Evolutionary conservation across 2,888 invertebrate species (phyloP).

Genomic region (Rhodophaea formosa): DNA sequence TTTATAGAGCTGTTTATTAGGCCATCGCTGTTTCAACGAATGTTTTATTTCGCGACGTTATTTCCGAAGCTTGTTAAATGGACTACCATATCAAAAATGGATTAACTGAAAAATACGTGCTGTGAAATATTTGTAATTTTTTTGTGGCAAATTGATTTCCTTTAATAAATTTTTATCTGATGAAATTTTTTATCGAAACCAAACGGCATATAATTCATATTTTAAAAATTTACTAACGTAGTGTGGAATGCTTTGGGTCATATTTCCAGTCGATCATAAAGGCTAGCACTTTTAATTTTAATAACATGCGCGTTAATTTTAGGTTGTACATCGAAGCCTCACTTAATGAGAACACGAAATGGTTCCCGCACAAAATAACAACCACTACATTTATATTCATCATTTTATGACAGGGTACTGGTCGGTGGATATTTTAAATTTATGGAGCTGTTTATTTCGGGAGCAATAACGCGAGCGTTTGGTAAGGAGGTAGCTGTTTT

Average conservation of each 20-base stretch:
- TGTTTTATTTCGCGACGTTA: conserved; percentile 16
- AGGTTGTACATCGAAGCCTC: conserved; percentile 58
- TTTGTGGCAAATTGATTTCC: too few species aligned
- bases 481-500: not conserved
- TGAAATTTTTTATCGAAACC: too few species aligned
- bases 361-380: conserved; percentile 56
- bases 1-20: not conserved
- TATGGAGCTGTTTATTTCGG: conserved; percentile 32
- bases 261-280: too few species aligned
- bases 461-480: conserved; percentile 15
- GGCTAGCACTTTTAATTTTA: too few species aligned
- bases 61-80: not conserved
- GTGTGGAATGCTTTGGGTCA: too few species aligned
- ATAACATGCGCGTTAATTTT: too few species aligned
- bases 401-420: conserved; percentile 53
- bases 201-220: too few species aligned
- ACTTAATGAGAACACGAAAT: conserved; percentile 56
- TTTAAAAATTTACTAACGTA: too few species aligned
- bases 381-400: conserved; percentile 59
- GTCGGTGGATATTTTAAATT: conserved; percentile 55
- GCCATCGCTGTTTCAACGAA: conserved; percentile 3
- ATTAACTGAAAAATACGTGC: too few species aligned
- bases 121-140: too few species aligned
- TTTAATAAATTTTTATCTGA: too few species aligned
- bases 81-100: not conserved